Evolutionary conservation across 2,113 vertebrate genomes (phyloP).

Genomic region (Sciurus niger): DNA sequence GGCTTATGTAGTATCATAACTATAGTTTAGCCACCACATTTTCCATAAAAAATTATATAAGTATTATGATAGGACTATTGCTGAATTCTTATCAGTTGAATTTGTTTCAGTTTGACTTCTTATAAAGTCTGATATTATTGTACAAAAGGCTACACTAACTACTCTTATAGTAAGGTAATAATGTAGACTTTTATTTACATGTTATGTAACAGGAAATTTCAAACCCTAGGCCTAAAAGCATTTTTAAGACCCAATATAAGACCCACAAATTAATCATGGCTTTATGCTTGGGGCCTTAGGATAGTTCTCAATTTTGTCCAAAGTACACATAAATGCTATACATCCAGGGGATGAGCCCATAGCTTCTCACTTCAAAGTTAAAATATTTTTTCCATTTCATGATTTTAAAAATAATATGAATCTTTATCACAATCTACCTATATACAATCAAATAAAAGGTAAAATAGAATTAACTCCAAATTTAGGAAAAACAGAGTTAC

Average conservation of each 20-base stretch:
- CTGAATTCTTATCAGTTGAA: conserved; percentile 1
- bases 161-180: neutral
- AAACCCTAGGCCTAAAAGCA: neutral
- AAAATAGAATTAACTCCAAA: conserved; percentile 25
- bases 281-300: neutral
- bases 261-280: neutral
- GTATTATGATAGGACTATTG: neutral
- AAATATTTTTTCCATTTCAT: neutral
- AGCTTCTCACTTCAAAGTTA: neutral
- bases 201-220: neutral
- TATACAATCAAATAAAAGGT: neutral
- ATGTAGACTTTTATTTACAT: neutral
- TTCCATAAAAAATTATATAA: neutral
- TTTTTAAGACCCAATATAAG: conserved; percentile 1
- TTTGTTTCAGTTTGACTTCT: neutral
- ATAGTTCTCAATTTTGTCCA: neutral
- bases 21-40: neutral
- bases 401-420: conserved; percentile 17
- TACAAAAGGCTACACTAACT: neutral
- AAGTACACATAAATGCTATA: neutral
- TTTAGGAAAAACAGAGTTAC: conserved; percentile 35
- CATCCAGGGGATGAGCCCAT: neutral
- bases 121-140: neutral
- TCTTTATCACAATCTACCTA: conserved; percentile 37
- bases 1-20: neutral